These are phyloP conservation scores for Erethizon dorsatum DNA, from an alignment of 2,797 vertebrate genomes.

Conservation along the genomic window DNA sequence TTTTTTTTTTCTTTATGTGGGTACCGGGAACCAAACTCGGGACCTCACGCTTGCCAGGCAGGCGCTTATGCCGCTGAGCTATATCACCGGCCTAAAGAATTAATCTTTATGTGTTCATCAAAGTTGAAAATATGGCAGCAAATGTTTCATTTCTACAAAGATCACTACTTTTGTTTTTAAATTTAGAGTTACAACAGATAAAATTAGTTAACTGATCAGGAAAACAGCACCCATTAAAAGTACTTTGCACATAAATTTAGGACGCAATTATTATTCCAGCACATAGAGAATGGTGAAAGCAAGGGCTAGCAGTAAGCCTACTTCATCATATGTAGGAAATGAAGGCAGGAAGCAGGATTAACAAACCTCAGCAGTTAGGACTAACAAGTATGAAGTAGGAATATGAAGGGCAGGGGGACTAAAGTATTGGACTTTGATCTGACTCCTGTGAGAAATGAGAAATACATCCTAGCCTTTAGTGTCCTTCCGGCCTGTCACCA, in stretches of 20 bases:
- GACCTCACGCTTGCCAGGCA: no score
- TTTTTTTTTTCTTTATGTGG: no score
- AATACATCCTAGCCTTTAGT: neutral
- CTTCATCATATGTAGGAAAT: neutral
- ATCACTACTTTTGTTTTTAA: neutral
- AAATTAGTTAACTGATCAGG: conserved; percentile 1
- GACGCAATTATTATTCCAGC: neutral
- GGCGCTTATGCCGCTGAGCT: no score
- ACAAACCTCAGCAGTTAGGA: neutral
- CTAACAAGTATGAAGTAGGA: neutral
- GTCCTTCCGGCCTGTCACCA: neutral
- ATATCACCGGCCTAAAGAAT: no score
- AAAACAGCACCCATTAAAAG: neutral
- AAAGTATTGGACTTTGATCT: no score
- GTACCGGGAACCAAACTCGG: no score
- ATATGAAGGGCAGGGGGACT: rapidly evolving
- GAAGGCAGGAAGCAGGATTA: neutral
- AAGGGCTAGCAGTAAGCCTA: neutral
- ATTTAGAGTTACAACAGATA: neutral
- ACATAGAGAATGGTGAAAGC: neutral
- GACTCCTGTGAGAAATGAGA: neutral
- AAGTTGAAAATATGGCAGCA: neutral
- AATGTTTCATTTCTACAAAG: neutral
- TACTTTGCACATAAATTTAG: neutral
- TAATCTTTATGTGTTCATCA: neutral